Evolutionary conservation across 2,113 vertebrate species (phyloP), one percentile per base, ranked within the genome.

Genomic region (Chloropsis cyanopogon): DNA sequence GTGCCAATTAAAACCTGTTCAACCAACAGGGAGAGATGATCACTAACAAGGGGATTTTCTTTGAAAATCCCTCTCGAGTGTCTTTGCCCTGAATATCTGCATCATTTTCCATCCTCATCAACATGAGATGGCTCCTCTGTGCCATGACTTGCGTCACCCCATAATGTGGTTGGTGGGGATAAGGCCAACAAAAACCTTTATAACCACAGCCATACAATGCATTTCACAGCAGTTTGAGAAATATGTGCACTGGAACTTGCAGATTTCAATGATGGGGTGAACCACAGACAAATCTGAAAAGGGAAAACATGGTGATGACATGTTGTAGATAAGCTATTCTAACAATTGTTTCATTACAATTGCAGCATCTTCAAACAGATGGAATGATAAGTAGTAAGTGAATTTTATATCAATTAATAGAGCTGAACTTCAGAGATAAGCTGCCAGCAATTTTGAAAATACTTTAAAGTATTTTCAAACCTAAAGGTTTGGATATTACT

Each of bases 341-440:
- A 91, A 91, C 69, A 69, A 79, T 41, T 26, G 37, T 60, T 95
- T 82, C 25, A 80, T 80, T 95, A 82, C 86, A 93, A 46, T 59
- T 86, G 66, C 14, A 85, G 19, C 54, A 56, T 56, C 53, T 92
- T 35, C 79, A 91, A 91, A 92, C 11, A 57, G 87, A 66, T 86
- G 66, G 46, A 73, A 54, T 31, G 50, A 81, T 83, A 83, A 63
- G 11, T 29, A 83, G 61, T 41, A 93, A 77, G 14, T 69, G 56
- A 92, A 80, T 82, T 63, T 61, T 54, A 19, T 41, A 66, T 56
- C 10, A 76, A 28, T 79, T 88, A n/a, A 31, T 71, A 86, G 53
- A 91, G 42, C 39, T 20, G 14, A 81, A 89, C 56, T 88, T 94
- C 56, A 92, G 33, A 90, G 18, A 83, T 56, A 59, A 83, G 42